A percentile compares a stretch with the other conserved stretches of the same genome.
These are phyloP conservation scores for Sinopyrophorus schimmeli DNA, from an alignment of 2,888 invertebrate species.

Conservation along the genomic window DNA sequence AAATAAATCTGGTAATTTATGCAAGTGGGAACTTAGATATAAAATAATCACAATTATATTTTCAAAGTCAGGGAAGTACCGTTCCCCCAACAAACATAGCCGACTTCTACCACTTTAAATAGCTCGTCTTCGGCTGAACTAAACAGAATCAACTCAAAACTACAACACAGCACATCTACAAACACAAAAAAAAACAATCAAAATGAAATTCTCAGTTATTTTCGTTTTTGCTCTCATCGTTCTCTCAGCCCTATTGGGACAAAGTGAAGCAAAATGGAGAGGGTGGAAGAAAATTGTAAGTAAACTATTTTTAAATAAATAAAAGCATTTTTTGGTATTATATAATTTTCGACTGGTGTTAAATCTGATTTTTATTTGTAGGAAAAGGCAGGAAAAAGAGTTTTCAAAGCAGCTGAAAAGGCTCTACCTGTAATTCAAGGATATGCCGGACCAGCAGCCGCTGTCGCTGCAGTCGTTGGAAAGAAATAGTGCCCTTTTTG, in stretches of 20 bases:
- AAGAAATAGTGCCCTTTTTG: slow-evolving; percentile 2
- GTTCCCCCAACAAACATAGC: too few relatives aligned
- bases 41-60: too few relatives aligned
- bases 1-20: too few relatives aligned
- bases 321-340: slow-evolving; percentile 1
- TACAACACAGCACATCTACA: not conserved
- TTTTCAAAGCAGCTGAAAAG: slow-evolving; percentile 25
- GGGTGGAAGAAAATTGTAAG: slow-evolving; percentile 38
- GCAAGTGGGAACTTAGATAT: too few relatives aligned
- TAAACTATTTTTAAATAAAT: slow-evolving; percentile 6
- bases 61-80: too few relatives aligned
- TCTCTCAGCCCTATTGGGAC: slow-evolving; percentile 33
- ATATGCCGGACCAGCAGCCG: slow-evolving; percentile 23
- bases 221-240: slow-evolving; percentile 32
- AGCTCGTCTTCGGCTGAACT: too few relatives aligned
- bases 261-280: slow-evolving; percentile 38
- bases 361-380: slow-evolving; percentile 20
- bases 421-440: slow-evolving; percentile 26
- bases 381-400: slow-evolving; percentile 30
- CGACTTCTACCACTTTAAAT: too few relatives aligned
- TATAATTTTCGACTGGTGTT: slow-evolving; percentile 1
- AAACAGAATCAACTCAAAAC: too few relatives aligned
- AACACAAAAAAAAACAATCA: too few relatives aligned
- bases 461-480: slow-evolving; percentile 5
- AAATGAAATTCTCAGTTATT: slow-evolving; percentile 34